These are phyloP conservation scores for Coelopa pilipes DNA, from an alignment of 2,888 invertebrate genomes.

Conservation along the genomic window DNA sequence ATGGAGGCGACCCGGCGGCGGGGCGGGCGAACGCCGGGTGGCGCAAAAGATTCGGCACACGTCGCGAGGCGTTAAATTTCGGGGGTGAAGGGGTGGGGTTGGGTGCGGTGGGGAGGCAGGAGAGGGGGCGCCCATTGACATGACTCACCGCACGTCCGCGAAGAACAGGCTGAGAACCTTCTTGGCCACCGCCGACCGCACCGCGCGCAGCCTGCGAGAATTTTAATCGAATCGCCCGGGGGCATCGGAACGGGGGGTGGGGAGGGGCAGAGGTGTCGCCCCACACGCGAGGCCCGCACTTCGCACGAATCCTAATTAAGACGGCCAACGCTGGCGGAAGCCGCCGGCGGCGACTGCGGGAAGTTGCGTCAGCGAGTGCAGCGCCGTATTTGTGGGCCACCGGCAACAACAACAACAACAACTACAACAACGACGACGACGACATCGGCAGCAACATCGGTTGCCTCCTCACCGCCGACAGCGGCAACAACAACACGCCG, in stretches of 20 bases:
- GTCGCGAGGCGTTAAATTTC: not conserved
- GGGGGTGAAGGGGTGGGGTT: not conserved
- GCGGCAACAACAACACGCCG: not conserved
- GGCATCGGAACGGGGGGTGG: too few species aligned
- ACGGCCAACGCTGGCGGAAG: not conserved
- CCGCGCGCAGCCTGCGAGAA: too few species aligned
- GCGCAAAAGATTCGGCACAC: not conserved
- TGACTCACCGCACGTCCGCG: too few species aligned
- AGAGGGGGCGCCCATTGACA: too few species aligned
- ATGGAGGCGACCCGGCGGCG: not conserved
- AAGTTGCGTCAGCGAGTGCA: slow-evolving; percentile 14
- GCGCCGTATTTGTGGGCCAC: slow-evolving; percentile 5
- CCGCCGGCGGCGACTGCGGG: not conserved
- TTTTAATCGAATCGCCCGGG: too few species aligned
- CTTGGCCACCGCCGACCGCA: too few species aligned
- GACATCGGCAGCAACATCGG: too few species aligned
- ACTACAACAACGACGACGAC: not conserved
- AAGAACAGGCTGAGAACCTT: too few species aligned
- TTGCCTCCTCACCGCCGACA: too few species aligned
- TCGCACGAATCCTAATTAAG: not conserved
- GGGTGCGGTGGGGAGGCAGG: too few species aligned
- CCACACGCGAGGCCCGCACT: not conserved
- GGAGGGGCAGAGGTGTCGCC: too few species aligned
- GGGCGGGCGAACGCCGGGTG: not conserved
- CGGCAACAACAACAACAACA: slow-evolving; percentile 2